Evolutionary conservation across 2,888 invertebrate genomes (phyloP).

Genomic region (Rotaria socialis): DNA sequence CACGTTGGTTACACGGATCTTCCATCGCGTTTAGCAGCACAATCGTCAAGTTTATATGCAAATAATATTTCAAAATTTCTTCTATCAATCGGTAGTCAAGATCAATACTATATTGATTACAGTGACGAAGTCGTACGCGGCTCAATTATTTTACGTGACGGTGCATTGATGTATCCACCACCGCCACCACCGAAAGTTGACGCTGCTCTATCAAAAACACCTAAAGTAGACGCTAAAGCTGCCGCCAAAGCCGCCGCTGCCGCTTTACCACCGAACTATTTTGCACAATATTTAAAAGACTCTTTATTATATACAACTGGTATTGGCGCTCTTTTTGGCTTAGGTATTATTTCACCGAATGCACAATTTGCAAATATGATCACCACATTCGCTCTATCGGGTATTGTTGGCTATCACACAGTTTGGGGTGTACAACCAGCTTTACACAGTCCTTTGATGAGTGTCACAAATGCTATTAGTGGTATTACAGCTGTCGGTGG

Average conservation of each 20-base stretch:
- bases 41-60: constrained; percentile 79
- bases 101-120: constrained; percentile 74
- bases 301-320: constrained; percentile 55
- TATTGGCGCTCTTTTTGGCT: constrained; percentile 52
- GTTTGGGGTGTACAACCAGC: constrained; percentile 88
- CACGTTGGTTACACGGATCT: constrained; percentile 81
- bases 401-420: constrained; percentile 77
- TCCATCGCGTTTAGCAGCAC: constrained; percentile 77
- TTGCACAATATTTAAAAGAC: constrained; percentile 60
- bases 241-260: not conserved
- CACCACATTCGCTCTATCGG: constrained; percentile 76
- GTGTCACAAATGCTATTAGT: constrained; percentile 83
- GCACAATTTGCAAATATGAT: constrained; percentile 79
- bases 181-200: constrained; percentile 49
- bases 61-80: constrained; percentile 83
- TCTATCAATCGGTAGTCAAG: constrained; percentile 70
- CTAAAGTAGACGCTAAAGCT: not conserved
- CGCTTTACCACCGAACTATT: constrained; percentile 6
- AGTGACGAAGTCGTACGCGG: constrained; percentile 82
- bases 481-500: constrained; percentile 88
- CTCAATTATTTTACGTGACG: constrained; percentile 70
- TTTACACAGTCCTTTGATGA: constrained; percentile 83
- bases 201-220: constrained; percentile 52
- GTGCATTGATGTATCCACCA: constrained; percentile 48
- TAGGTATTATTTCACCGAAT: constrained; percentile 75